phyloP scores from a whole-genome alignment of 2,797 vertebrate species.

The Margarornis squamiger region DNA sequence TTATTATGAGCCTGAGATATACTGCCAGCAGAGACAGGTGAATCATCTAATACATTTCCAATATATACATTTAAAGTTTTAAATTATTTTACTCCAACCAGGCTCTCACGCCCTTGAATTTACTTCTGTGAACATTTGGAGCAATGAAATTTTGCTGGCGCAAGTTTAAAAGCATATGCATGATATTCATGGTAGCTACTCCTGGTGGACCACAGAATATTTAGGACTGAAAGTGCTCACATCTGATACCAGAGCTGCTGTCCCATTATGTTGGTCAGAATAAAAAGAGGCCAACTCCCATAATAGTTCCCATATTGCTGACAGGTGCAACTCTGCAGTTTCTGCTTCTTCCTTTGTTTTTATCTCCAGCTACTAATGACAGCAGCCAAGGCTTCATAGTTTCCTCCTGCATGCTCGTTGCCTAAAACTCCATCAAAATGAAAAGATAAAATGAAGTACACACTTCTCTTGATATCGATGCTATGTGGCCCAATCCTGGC shows the following conservation, averaged over 20 bases:
- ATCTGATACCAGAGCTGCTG: neutral
- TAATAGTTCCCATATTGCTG: neutral
- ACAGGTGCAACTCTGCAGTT: neutral
- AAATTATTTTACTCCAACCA: neutral
- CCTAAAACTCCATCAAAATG: neutral
- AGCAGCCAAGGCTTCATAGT: neutral
- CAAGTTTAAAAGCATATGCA: neutral
- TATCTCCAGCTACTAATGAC: neutral
- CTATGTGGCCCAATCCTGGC: neutral
- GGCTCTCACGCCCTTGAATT: neutral
- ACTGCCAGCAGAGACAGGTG: neutral
- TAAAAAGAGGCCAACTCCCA: neutral
- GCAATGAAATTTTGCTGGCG: neutral
- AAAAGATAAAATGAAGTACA: neutral
- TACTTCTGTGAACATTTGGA: conserved; percentile 12
- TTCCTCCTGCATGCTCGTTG: neutral
- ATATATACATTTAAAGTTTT: neutral
- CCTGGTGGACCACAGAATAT: neutral
- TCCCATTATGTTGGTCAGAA: neutral
- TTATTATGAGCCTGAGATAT: neutral
- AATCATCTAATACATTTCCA: neutral
- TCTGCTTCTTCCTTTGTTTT: neutral
- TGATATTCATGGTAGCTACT: neutral
- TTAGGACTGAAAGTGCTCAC: neutral
- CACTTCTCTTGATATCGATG: neutral